These are phyloP conservation scores for Cephus nigrinus DNA, from an alignment of 2,888 invertebrate genomes.

Conservation along the genomic window DNA sequence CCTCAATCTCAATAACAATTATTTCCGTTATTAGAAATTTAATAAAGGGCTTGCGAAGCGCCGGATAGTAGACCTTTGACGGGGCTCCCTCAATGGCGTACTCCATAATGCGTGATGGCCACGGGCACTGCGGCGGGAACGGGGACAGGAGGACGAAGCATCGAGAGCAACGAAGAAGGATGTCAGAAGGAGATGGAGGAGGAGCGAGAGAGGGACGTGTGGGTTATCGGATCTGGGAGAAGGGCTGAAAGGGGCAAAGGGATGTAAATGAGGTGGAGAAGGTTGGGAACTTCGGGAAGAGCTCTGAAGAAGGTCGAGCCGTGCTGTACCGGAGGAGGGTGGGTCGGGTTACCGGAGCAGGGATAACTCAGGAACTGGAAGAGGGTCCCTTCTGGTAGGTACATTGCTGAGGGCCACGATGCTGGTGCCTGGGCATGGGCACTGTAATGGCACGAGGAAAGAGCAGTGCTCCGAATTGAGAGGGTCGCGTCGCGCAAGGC, in stretches of 20 bases:
- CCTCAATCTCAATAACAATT: slow-evolving; percentile 56
- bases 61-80: slow-evolving; percentile 26
- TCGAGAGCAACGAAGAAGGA: neutral
- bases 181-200: neutral
- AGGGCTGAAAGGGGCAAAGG: slow-evolving; percentile 19
- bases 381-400: neutral
- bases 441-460: neutral
- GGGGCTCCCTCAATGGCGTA: slow-evolving; percentile 22
- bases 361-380: slow-evolving; percentile 15
- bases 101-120: slow-evolving; percentile 25
- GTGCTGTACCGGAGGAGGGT: neutral
- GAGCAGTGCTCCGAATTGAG: slow-evolving; percentile 1
- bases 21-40: slow-evolving; percentile 63
- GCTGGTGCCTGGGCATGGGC: neutral
- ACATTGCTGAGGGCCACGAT: neutral
- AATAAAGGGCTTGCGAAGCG: slow-evolving; percentile 48
- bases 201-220: neutral
- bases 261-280: slow-evolving; percentile 34
- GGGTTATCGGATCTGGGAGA: neutral
- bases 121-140: slow-evolving; percentile 2
- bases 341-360: neutral
- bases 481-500: slow-evolving; percentile 18
- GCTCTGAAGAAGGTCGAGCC: neutral
- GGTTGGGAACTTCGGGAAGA: slow-evolving; percentile 4
- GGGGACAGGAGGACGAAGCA: neutral